Evolutionary conservation across 2,113 vertebrate genomes (phyloP).

Genomic region (Hemiscyllium ocellatum): DNA sequence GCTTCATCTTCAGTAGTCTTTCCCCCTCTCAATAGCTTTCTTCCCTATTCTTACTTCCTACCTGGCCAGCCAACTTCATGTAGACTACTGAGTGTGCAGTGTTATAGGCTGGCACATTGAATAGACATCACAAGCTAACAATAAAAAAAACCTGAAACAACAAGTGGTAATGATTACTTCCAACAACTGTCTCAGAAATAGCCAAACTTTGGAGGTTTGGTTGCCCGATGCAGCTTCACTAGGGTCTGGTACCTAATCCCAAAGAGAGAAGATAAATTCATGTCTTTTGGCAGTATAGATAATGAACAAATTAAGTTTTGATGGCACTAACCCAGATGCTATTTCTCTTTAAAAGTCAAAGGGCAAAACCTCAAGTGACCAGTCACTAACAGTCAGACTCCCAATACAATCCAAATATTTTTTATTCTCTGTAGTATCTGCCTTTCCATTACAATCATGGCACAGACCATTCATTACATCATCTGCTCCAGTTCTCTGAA

Average conservation of each 20-base stretch:
- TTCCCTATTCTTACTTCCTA: neutral
- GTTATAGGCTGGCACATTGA: neutral
- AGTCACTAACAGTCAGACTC: neutral
- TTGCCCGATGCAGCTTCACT: neutral
- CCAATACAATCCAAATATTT: neutral
- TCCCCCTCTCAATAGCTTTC: neutral
- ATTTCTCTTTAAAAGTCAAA: neutral
- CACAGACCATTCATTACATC: neutral
- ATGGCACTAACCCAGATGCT: neutral
- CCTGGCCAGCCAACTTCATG: neutral
- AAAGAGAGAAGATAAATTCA: neutral
- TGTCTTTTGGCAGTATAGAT: neutral
- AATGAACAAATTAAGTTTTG: neutral
- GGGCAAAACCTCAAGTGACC: neutral
- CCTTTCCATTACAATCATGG: neutral
- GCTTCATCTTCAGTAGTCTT: neutral
- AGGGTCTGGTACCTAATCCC: neutral
- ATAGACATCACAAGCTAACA: neutral
- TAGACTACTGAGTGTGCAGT: neutral
- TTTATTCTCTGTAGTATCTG: neutral
- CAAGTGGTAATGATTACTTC: neutral
- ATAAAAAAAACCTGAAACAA: neutral
- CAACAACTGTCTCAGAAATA: neutral
- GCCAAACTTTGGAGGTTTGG: neutral
- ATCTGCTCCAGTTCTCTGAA: neutral